Evolutionary conservation across 2,797 vertebrate species (phyloP).

Genomic region (Urophycis tenuis): DNA sequence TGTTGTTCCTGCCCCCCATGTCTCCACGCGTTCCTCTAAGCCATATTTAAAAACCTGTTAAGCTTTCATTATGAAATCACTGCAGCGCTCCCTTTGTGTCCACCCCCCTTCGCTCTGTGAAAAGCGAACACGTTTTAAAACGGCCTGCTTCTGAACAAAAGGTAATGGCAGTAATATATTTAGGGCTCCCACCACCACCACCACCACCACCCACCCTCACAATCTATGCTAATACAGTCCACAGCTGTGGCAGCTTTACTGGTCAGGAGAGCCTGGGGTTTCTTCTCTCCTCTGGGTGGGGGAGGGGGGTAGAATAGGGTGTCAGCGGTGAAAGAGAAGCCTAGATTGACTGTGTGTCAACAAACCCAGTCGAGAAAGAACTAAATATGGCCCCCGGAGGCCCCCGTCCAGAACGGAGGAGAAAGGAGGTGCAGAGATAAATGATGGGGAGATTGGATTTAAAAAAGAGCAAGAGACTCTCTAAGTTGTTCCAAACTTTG

Average conservation of each 20-base stretch:
- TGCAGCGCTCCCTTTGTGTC: conserved; percentile 64
- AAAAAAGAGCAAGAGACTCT: conserved; percentile 67
- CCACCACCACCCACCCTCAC: conserved; percentile 44
- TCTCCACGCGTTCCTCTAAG: conserved; percentile 54
- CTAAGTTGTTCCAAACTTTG: not conserved
- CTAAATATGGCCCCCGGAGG: conserved; percentile 77
- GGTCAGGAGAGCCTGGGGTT: conserved; percentile 64
- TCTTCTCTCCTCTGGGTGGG: conserved; percentile 29
- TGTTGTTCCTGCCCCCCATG: conserved; percentile 37
- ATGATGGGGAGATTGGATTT: conserved; percentile 82
- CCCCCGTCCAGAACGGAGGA: conserved; percentile 56
- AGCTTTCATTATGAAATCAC: conserved; percentile 83
- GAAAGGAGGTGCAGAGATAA: conserved; percentile 70
- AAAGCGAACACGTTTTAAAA: conserved; percentile 85
- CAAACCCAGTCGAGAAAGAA: conserved; percentile 91
- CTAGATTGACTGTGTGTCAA: conserved; percentile 92
- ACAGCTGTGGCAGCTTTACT: conserved; percentile 97
- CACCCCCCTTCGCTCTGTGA: conserved; percentile 62
- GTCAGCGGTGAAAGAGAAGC: conserved; percentile 67
- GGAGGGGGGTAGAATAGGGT: conserved; percentile 50
- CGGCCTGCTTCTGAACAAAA: conserved; percentile 82
- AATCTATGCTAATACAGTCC: conserved; percentile 87
- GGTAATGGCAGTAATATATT: conserved; percentile 88
- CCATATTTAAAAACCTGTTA: conserved; percentile 78
- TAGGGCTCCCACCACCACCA: conserved; percentile 44